Evolutionary conservation across 23 tunicate genomes (phyloP), one percentile per base, ranked within the genome.

Genomic region (Trididemnum miniatum): DNA sequence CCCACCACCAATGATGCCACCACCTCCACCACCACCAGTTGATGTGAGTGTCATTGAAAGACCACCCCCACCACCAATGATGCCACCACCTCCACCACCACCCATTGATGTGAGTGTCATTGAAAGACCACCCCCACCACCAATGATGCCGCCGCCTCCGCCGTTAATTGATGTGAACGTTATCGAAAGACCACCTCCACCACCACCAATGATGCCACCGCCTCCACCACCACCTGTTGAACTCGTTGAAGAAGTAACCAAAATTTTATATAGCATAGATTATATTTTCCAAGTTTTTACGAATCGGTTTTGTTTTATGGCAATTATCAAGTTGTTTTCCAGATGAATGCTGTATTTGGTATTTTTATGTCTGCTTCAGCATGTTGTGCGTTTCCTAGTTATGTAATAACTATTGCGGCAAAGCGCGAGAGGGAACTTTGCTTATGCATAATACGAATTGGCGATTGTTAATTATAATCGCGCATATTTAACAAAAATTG

Each of bases 11-110:
- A 78, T 78, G 71, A 71, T 71, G n/a, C 83, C 83, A 1, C 83
- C 75, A 27, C 75, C 83, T 4, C 83, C 83, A 78, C 83, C 83
- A 57, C 83, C 83, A 59, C 49, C 1, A 31, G 65, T n/a, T n/a
- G n/a, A n/a, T n/a, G n/a, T 24, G 34, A 76, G 1, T 2, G 64
- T 25, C 1, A 27, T 20, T 20, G 63, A 36, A 39, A 39, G 24
- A 5, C 59, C 59, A 37, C 79, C 79, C 4, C 79, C 79, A 2
- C 79, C 79, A 20, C 79, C 79, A 36, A 74, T 74, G 79, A 74
- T 74, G 24, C 79, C 79, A 1, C 79, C 59, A 3, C 79, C 79
- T 74, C 79, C 79, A 1, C 79, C 59, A 20, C 79, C 59, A 39
- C 76, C 75, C 23, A 37, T 31, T 2, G 67, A 20, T 5, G 29